Evolutionary conservation across 2,797 vertebrate genomes (phyloP).

Genomic region (Lutjanus argentimaculatus): DNA sequence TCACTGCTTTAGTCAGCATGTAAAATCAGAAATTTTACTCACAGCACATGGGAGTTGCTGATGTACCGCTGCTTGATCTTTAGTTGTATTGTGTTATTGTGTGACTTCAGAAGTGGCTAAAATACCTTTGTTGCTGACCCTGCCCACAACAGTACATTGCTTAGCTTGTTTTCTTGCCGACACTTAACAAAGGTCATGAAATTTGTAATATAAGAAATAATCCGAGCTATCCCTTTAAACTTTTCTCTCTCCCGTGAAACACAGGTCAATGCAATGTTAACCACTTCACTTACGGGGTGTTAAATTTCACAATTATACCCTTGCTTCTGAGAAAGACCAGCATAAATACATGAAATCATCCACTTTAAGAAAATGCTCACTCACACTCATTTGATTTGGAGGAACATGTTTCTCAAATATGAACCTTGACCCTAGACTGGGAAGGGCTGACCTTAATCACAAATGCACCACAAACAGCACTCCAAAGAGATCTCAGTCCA

Average conservation of each 20-base stretch:
- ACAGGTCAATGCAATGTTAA: background rate
- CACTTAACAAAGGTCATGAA: no score
- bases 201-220: no score
- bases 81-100: no score
- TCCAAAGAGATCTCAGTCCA: background rate
- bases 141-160: no score
- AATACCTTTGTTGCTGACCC: no score
- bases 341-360: background rate
- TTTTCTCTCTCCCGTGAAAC: background rate
- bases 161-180: no score
- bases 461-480: conserved; percentile 5
- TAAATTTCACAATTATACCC: conserved; percentile 3
- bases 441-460: background rate
- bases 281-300: background rate
- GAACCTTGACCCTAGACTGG: background rate
- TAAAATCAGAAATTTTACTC: no score
- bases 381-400: background rate
- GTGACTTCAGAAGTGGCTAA: no score
- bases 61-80: no score
- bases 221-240: no score
- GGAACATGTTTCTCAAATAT: background rate
- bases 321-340: conserved; percentile 1
- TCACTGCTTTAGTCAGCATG: no score
- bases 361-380: background rate
- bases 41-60: no score